Conservation (phyloP, 2,888 invertebrate species). For the Brachyopa scutellaris region DNA sequence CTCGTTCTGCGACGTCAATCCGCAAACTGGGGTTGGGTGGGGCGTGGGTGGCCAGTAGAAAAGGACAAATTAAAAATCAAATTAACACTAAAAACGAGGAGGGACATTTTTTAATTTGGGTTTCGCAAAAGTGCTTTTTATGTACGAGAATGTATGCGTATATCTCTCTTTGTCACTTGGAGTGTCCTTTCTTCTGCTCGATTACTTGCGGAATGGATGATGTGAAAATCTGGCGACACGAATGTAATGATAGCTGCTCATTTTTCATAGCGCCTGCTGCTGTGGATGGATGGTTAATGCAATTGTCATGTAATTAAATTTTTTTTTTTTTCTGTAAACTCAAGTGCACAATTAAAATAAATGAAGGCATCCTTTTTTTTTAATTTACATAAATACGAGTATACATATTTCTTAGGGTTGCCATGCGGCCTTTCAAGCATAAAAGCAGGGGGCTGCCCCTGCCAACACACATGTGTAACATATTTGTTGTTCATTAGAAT, state of each 20-base stretch:
- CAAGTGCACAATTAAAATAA: conserved; percentile 56
- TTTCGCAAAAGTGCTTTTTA: conserved; percentile 52
- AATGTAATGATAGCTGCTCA: conserved; percentile 47
- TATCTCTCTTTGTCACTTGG: conserved; percentile 51
- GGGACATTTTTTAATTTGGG: conserved; percentile 67
- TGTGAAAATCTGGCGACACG: conserved; percentile 61
- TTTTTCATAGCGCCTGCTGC: conserved; percentile 20
- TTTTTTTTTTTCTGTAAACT: conserved; percentile 27
- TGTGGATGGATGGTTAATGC: conserved; percentile 56
- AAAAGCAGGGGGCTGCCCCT: conserved; percentile 3
- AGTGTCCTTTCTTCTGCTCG: conserved; percentile 62
- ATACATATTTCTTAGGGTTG: conserved; percentile 10
- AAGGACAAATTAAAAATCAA: conserved; percentile 72
- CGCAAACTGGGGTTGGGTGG: conserved; percentile 38
- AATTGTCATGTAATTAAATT: conserved; percentile 63
- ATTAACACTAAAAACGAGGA: conserved; percentile 70
- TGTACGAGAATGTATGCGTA: conserved; percentile 23
- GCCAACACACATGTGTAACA: conserved; percentile 46
- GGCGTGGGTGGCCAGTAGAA: conserved; percentile 53
- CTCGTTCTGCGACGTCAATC: conserved; percentile 54
- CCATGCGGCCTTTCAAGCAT: not conserved
- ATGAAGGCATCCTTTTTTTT: conserved; percentile 51
- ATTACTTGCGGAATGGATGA: conserved; percentile 59
- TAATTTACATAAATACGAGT: conserved; percentile 2
- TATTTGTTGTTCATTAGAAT: conserved; percentile 48